Evolutionary conservation across 2,113 vertebrate genomes (phyloP).

Genomic region (Emberiza fucata): DNA sequence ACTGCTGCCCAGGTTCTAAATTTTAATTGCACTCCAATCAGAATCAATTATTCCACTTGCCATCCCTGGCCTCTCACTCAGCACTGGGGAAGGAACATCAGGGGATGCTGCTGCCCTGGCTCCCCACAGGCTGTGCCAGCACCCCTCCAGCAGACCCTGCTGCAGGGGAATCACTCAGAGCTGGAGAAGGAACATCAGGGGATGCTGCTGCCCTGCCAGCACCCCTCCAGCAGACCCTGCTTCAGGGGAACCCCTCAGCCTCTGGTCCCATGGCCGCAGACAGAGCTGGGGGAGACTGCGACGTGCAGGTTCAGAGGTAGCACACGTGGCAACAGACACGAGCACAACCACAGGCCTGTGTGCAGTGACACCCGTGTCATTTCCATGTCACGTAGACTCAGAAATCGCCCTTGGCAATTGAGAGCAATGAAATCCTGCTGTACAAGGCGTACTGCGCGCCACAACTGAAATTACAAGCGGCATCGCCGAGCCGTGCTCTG

Average conservation of each 20-base stretch:
- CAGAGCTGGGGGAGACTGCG: neutral
- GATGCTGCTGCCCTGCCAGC: neutral
- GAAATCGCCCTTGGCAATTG: neutral
- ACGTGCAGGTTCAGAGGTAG: neutral
- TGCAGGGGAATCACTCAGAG: neutral
- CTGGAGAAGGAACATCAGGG: neutral
- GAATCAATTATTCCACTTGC: neutral
- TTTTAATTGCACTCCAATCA: slow-evolving; percentile 26
- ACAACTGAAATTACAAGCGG: slow-evolving; percentile 11
- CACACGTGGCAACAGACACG: neutral
- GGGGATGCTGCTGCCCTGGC: no score
- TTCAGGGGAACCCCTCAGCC: neutral
- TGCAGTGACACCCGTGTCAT: slow-evolving; percentile 13
- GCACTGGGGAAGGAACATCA: neutral
- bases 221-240: neutral
- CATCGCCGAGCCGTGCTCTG: neutral
- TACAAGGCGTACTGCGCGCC: neutral
- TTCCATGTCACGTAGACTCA: neutral
- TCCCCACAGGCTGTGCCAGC: no score
- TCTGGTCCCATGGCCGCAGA: neutral
- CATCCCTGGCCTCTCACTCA: neutral
- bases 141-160: no score
- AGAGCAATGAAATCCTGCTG: neutral
- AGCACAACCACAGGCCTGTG: neutral
- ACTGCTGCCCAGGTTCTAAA: neutral